Conservation (phyloP, 2,113 vertebrate species). For the Mesoclemmys tuberculata region DNA sequence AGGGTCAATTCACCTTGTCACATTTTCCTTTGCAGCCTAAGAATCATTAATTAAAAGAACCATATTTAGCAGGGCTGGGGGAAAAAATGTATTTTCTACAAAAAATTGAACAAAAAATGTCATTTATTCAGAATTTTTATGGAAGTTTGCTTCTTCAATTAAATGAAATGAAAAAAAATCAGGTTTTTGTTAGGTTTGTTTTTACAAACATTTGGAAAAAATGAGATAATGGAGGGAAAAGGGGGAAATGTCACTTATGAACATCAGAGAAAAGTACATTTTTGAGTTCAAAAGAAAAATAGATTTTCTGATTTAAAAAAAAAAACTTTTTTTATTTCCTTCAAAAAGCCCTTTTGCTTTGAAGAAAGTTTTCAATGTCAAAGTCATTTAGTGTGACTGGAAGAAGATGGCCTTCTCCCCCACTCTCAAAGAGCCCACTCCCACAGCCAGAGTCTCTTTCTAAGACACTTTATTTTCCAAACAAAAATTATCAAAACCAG, state of each 20-base stretch:
- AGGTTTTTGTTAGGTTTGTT: no score
- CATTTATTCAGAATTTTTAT: no score
- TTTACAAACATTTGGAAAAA: not conserved
- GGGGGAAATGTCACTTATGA: not conserved
- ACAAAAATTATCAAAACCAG: not conserved
- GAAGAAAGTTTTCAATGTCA: not conserved
- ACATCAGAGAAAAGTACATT: not conserved
- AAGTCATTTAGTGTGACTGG: not conserved
- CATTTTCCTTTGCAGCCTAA: not conserved
- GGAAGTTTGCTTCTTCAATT: no score
- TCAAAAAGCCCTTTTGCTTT: not conserved
- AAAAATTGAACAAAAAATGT: no score
- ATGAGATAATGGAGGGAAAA: not conserved
- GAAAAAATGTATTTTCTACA: no score
- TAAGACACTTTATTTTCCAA: not conserved
- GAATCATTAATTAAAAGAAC: not conserved
- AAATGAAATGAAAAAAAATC: no score
- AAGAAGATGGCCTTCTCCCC: not conserved
- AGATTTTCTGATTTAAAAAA: not conserved
- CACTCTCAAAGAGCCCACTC: not conserved
- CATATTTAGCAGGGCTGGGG: not conserved
- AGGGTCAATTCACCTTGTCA: no score
- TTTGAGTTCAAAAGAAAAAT: not conserved
- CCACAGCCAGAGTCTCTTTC: not conserved
- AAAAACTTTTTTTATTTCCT: not conserved